Base-by-base conservation (phyloP, 2,888 invertebrate genomes). In the Amphipyra tragopoginis region DNA sequence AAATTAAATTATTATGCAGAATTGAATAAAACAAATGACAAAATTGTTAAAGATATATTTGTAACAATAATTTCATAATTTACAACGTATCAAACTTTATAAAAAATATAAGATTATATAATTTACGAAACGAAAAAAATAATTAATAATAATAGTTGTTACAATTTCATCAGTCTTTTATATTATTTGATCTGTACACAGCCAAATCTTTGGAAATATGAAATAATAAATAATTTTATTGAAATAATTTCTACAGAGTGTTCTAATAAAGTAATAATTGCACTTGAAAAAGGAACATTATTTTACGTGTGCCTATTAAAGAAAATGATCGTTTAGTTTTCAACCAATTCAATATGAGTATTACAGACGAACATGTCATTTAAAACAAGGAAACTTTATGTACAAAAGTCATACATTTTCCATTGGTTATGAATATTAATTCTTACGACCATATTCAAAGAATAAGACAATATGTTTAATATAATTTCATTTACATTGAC, bases 191-290 rank as follows among this genome's bases (percentile, higher is more conserved):
- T 77, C 73, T 71, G 70, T 77, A 86, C 92, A 93, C 93, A 93
- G 93, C 93, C 93, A 87, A 91, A 90, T 90, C 92, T 93, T 93
- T 93, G 93, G 90, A 84, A 85, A 83, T 72, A 73, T 63, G 62
- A 71, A 75, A 75, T 71, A 60, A 72, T 72, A 59, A 68, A 75
- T 72, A 75, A 63, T 66, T 68, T 72, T 52, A 72, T 62, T 65
- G 59, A 56, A 70, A 62, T 65, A 55, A 70, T 67, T 58, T 72
- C 55, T 59, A 58, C 42, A 61, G 56, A 58, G 52, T 65, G 58
- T 58, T 57, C 29, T 56, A 62, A 61, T 60, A 38, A 34, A 48
- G 15, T 60, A 51, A 68, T 79, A 69, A 76, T 72, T 66, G 69
- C 74, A 65, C 61, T 62, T 65, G 6, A 39, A 29, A 21, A 55